Evolutionary conservation across 2,113 vertebrate species (phyloP), one percentile per base, ranked within the genome.

Genomic region (Pleuronectes platessa): DNA sequence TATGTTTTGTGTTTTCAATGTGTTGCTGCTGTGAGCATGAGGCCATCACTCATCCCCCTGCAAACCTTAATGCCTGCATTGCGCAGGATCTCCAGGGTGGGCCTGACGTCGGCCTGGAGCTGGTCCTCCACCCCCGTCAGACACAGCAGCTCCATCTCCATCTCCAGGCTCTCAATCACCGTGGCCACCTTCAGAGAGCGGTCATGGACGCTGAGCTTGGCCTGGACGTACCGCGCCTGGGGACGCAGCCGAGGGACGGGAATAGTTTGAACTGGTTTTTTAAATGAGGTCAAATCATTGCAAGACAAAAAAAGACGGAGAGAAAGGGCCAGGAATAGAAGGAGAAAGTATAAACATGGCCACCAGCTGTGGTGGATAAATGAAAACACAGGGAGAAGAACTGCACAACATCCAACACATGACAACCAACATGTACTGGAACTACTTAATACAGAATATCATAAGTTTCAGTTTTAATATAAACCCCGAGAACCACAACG

Each of bases 121-220:
- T 99, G 98, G 89, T 99, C 98, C 66, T 99, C 98, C 84, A 99
- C 98, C 0, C 98, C 98, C 0, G 98, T 99, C 81, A 99, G 93
- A 61, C 98, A 99, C 75, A 99, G 94, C 81, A 99, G 92, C 92
- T 99, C 98, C 98, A 99, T 97, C 94, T 99, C 97, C 98, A 99
- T 99, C 87, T 99, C 98, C 76, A 99, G 93, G 81, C 97, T 98
- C 94, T 99, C 98, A 0, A 98, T 98, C 69, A 99, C 98, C 0
- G 98, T 98, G 84, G 98, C 97, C 12, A 99, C 98, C 78, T 99
- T 99, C 90, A 99, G 94, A 0, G 98, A 98, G 64, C 98, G 97
- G 90, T 99, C 98, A 0, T 99, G 97, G 55, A 99, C 98, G 0
- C 98, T 99, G 42, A 99, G 93, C 92, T 99, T 99, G 13, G 98